A percentile compares a stretch with the other conserved stretches of the same genome.
Conservation (phyloP, 2,888 invertebrate species). For the Euzetes globulus region DNA sequence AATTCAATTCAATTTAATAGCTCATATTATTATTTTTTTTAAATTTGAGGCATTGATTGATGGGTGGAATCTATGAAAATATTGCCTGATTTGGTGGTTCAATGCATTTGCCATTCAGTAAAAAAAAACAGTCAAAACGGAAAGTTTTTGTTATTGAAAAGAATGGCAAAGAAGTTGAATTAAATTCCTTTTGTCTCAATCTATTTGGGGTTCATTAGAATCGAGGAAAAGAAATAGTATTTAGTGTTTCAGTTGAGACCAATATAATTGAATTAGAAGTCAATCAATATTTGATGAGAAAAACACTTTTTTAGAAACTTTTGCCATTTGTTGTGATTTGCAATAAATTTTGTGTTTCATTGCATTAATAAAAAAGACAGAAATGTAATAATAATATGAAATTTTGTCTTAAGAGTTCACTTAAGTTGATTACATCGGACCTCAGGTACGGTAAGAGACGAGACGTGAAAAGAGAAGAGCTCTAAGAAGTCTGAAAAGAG, state of each 20-base stretch:
- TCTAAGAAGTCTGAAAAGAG: not conserved
- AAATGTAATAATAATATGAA: constrained; percentile 1
- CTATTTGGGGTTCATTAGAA: too few species aligned
- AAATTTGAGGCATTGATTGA: too few species aligned
- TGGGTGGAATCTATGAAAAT: too few species aligned
- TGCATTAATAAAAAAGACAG: not conserved
- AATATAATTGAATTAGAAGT: not conserved
- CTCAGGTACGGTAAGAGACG: constrained; percentile 3
- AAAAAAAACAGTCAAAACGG: too few species aligned
- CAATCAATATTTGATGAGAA: not conserved
- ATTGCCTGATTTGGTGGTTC: too few species aligned
- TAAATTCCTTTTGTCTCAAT: too few species aligned
- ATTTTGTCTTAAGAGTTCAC: constrained; percentile 13
- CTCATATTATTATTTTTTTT: too few species aligned
- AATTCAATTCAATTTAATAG: too few species aligned
- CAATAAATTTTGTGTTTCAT: not conserved
- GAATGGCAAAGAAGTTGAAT: too few species aligned
- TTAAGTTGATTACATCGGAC: constrained; percentile 1
- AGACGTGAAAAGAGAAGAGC: not conserved
- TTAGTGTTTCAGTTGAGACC: not conserved
- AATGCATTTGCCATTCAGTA: too few species aligned
- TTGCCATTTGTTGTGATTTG: constrained; percentile 8
- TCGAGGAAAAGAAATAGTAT: too few species aligned
- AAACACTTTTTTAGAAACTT: not conserved
- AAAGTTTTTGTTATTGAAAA: too few species aligned